Base-by-base conservation (phyloP, 2,888 invertebrate genomes). In the Laothoe populi region DNA sequence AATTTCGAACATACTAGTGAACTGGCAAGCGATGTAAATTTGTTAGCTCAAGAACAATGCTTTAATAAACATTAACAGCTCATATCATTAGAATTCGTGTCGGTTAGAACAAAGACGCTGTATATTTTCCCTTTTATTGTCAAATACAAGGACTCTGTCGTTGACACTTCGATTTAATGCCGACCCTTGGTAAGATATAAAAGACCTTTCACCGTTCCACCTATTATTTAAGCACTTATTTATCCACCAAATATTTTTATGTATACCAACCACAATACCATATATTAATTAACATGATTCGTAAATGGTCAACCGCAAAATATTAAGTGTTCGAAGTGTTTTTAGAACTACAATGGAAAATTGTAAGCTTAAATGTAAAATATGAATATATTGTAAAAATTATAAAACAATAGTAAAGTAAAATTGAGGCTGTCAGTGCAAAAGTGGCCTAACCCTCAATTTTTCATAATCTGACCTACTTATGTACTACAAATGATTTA, bases 121-220 rank as follows among this genome's bases (percentile, higher is more conserved):
- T 84, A 83, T 84, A 84, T 87, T 78, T 70, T 84, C 81, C 77
- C 79, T 81, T 86, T 84, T 83, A 87, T 86, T 88, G 88, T 88
- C 87, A 86, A 85, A 81, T 74, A 83, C 87, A 86, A 83, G 82
- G 79, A 75, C 67, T 77, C 83, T 90, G 90, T 70, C 70, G 77
- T 74, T 86, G 90, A 90, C 90, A 90, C 85, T 87, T 90, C 90
- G 87, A 90, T 90, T 90, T 88, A 89, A 81, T 84, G 77, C 83
- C 85, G 83, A 85, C 86, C 88, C 86, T 87, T 85, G 83, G 84
- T 83, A 84, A 86, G 84, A 86, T 85, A 53, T 53, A 88, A 85
- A 89, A 88, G 81, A 84, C 82, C 83, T 83, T 83, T 83, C 77
- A 82, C 77, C 73, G 80, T 78, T 78, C 78, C 78, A 78, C 78